A percentile compares a stretch with the other conserved stretches of the same genome.
Evolutionary conservation across 2,888 invertebrate species (phyloP).

Genomic region (Synanthedon vespiformis): DNA sequence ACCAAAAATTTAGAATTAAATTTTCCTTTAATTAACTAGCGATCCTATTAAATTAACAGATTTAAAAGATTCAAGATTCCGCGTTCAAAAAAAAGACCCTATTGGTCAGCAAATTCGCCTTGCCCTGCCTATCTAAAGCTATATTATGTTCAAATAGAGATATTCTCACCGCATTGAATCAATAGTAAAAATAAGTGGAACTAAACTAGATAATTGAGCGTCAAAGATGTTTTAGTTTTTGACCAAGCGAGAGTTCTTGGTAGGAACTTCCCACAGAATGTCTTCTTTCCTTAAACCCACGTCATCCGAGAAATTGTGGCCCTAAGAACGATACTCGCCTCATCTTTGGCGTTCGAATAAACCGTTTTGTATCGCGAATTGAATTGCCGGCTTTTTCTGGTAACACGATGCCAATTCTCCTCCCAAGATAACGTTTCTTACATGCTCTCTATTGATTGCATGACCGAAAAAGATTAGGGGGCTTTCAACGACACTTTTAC

Average conservation of each 20-base stretch:
- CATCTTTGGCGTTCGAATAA: conserved; percentile 45
- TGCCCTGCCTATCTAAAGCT: too few relatives aligned
- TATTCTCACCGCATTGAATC: too few relatives aligned
- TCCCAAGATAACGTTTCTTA: neutral
- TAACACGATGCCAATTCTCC: neutral
- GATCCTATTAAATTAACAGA: too few relatives aligned
- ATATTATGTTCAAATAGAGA: too few relatives aligned
- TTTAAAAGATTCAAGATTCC: too few relatives aligned
- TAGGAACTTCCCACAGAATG: conserved; percentile 13
- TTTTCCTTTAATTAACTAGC: too few relatives aligned
- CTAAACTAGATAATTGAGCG: too few relatives aligned
- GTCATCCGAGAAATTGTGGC: conserved; percentile 43
- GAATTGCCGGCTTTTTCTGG: conserved; percentile 28
- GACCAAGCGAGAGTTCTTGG: neutral
- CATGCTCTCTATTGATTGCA: neutral
- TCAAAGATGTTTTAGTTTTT: too few relatives aligned
- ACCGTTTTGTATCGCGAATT: conserved; percentile 58
- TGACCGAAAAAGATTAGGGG: neutral
- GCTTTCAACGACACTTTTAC: neutral
- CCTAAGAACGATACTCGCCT: conserved; percentile 32
- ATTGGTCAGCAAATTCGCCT: too few relatives aligned
- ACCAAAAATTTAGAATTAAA: too few relatives aligned
- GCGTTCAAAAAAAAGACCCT: too few relatives aligned
- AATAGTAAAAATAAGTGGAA: too few relatives aligned
- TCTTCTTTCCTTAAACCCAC: conserved; percentile 31